These are phyloP conservation scores for Amyelois transitella DNA, from an alignment of 1,140 invertebrate species.

Conservation along the genomic window DNA sequence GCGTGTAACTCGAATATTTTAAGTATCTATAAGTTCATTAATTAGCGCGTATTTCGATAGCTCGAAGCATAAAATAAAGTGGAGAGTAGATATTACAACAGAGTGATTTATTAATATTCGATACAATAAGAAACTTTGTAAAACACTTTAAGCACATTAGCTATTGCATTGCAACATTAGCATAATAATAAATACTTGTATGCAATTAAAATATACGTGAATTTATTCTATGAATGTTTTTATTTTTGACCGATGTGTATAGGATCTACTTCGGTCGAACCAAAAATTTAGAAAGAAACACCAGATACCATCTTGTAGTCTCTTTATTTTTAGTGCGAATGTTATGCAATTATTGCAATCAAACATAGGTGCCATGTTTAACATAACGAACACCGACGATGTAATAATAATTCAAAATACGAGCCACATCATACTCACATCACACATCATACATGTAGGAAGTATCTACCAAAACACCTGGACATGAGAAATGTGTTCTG, in stretches of 20 bases:
- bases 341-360: constrained; percentile 22
- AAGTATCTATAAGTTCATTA: constrained; percentile 33
- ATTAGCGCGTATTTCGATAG: constrained; percentile 29
- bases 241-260: no score
- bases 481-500: constrained; percentile 45
- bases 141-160: no score
- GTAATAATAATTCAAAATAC: constrained; percentile 22
- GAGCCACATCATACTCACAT: constrained; percentile 10
- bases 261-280: no score
- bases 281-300: not conserved
- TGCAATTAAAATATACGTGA: no score
- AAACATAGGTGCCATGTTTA: constrained; percentile 29
- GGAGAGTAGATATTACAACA: no score
- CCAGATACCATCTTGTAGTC: not conserved
- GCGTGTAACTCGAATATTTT: constrained; percentile 10
- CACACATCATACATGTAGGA: not conserved
- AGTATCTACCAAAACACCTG: not conserved
- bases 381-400: constrained; percentile 12
- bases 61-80: constrained; percentile 8
- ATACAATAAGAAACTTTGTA: no score
- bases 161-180: no score
- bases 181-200: no score
- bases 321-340: not conserved
- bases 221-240: no score
- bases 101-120: no score